phyloP scores from a whole-genome alignment of 92 coral and sea anemone genomes.

The Scolanthus callimorphus region DNA sequence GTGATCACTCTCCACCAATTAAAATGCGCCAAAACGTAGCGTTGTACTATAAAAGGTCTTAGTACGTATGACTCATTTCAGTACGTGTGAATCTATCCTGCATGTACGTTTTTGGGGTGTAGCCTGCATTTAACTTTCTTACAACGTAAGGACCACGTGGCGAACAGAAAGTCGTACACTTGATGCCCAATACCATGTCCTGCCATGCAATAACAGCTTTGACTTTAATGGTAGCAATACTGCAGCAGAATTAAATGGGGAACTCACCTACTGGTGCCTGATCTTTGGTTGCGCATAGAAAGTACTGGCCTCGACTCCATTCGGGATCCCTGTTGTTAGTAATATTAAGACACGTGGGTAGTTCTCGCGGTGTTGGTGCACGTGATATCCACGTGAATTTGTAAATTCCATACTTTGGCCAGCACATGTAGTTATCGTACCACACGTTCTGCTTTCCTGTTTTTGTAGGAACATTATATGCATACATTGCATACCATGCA shows the following conservation, averaged over 20 bases:
- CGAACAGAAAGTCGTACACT: too few relatives aligned
- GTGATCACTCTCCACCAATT: too few relatives aligned
- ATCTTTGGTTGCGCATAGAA: constrained; percentile 34
- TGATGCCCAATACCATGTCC: too few relatives aligned
- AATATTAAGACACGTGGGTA: constrained; percentile 39
- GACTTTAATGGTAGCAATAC: too few relatives aligned
- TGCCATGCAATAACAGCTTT: too few relatives aligned
- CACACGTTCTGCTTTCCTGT: constrained; percentile 30
- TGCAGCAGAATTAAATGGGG: constrained; percentile 28
- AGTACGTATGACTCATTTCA: too few relatives aligned
- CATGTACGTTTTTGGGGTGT: too few relatives aligned
- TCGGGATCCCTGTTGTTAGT: constrained; percentile 17
- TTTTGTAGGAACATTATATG: constrained; percentile 37
- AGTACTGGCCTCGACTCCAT: constrained; percentile 24
- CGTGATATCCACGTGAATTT: constrained; percentile 48
- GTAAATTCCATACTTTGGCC: constrained; percentile 47
- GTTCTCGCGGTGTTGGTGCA: constrained; percentile 7
- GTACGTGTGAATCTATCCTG: too few relatives aligned
- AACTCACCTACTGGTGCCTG: constrained; percentile 41
- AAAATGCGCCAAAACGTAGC: too few relatives aligned
- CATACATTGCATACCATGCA: constrained; percentile 43
- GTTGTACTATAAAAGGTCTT: too few relatives aligned
- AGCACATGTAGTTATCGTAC: constrained; percentile 63
- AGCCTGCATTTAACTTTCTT: too few relatives aligned
- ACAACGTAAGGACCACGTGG: too few relatives aligned